Evolutionary conservation across 1,140 invertebrate genomes (phyloP), one percentile per base, ranked within the genome.

Genomic region (Lordiphosa clarofinis): DNA sequence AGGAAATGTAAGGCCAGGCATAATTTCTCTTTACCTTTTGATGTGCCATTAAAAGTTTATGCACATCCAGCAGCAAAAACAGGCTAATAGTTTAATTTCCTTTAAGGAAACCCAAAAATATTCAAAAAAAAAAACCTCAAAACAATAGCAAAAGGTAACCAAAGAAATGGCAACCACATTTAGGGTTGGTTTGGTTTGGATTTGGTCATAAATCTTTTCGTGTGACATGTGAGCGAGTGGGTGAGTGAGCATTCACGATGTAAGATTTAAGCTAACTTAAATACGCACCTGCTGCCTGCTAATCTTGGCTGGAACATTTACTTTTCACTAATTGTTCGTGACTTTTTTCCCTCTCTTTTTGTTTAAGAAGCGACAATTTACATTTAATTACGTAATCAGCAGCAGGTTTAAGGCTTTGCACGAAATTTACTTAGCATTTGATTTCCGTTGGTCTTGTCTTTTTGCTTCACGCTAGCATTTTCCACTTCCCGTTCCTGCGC

Each of bases 11-110:
- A 60, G 56, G 31, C 46, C 56, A 56, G 43, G 48, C 56, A 73
- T 73, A 72, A 76, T 76, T 72, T 46, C 55, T 19, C 12, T 43
- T 53, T 68, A 61, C 56, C 76, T 61, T 73, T 74, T 31, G 65
- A 71, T 79, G 71, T 68, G 61, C 54, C 76, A 81, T 81, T 81
- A 82, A 82, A 71, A 81, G 36, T 79, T 81, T 62, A 71, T 57
- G 70, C 47, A 63, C 56, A 61, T 60, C 58, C 52, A 28, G 44
- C 35, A 40, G 46, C 28, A 49, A 47, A 60, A 71, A 54, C 24
- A 63, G 35, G 57, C 59, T 81, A 74, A 81, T 75, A 82, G 76
- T 82, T 81, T 82, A 75, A 81, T 81, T 81, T 75, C 72, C 67
- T 71, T 59, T 46, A 47, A 21, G 33, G 33, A 57, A 57, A 53